Percentiles rank a stretch among this genome's conserved stretches.
phyloP scores from a whole-genome alignment of 2,888 invertebrate species.

The Thelaira solivaga region DNA sequence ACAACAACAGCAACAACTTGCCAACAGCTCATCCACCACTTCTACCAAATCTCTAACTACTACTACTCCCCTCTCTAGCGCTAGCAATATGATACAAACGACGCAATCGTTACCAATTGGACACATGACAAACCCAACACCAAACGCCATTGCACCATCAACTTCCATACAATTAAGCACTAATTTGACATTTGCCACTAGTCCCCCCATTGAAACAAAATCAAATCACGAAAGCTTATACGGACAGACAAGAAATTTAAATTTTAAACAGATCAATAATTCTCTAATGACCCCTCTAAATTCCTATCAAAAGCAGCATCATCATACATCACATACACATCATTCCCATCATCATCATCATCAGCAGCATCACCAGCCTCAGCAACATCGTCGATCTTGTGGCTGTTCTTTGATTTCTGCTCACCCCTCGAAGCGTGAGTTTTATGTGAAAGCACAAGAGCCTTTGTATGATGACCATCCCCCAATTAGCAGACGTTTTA shows the following conservation, averaged over 20 bases:
- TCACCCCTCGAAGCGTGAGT: conserved; percentile 21
- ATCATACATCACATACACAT: too few species aligned
- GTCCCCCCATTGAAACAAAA: conserved; percentile 40
- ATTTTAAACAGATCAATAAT: conserved; percentile 37
- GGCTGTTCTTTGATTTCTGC: conserved; percentile 23
- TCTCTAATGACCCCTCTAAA: conserved; percentile 37
- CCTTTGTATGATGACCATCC: conserved; percentile 10
- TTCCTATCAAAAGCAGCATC: conserved; percentile 57
- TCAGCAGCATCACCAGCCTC: conserved; percentile 47
- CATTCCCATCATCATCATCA: conserved; percentile 52
- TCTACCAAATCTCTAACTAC: conserved; percentile 37
- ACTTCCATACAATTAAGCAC: conserved; percentile 65
- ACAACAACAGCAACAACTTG: conserved; percentile 40
- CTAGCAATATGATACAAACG: conserved; percentile 34
- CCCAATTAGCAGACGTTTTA: not conserved
- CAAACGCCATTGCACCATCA: conserved; percentile 36
- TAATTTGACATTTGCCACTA: conserved; percentile 61
- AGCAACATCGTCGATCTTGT: conserved; percentile 29
- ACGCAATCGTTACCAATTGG: conserved; percentile 37
- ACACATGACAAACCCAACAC: conserved; percentile 35
- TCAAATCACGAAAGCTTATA: conserved; percentile 39
- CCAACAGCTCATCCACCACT: conserved; percentile 32
- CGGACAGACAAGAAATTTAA: conserved; percentile 59
- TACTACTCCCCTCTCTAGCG: conserved; percentile 38
- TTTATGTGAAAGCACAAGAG: conserved; percentile 28